Percentiles rank a stretch among this genome's conserved stretches.
Evolutionary conservation across 2,888 invertebrate genomes (phyloP).

Genomic region (Erannis defoliaria): DNA sequence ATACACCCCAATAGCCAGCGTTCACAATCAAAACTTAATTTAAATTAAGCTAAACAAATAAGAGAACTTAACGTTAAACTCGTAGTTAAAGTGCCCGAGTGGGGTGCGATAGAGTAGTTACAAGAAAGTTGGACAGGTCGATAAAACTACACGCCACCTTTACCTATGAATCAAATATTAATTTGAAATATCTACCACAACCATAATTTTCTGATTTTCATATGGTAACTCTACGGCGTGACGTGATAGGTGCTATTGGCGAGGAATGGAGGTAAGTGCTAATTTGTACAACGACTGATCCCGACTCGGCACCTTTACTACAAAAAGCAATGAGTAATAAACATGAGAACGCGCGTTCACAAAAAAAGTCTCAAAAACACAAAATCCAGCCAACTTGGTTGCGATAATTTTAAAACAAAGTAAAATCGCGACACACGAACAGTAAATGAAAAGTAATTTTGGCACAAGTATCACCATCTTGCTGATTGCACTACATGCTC

Average conservation of each 20-base stretch:
- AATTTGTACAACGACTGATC: constrained; percentile 54
- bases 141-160: constrained; percentile 63
- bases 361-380: constrained; percentile 56
- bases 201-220: constrained; percentile 79
- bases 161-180: constrained; percentile 74
- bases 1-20: constrained; percentile 61
- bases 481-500: constrained; percentile 59
- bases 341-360: constrained; percentile 61
- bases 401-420: constrained; percentile 76
- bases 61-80: constrained; percentile 58
- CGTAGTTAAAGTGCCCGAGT: constrained; percentile 56
- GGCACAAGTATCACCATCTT: constrained; percentile 73
- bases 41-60: constrained; percentile 86
- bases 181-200: constrained; percentile 86
- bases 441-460: constrained; percentile 57
- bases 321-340: constrained; percentile 59
- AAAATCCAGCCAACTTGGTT: constrained; percentile 81
- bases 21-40: constrained; percentile 56
- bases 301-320: constrained; percentile 60
- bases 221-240: constrained; percentile 75
- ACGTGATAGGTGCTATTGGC: constrained; percentile 62
- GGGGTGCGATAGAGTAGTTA: constrained; percentile 49
- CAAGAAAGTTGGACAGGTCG: constrained; percentile 56
- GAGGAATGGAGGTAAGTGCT: constrained; percentile 54
- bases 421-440: constrained; percentile 70